Evolutionary conservation across 2,797 vertebrate genomes (phyloP), one percentile per base, ranked within the genome.

Genomic region (Lepidocolaptes lacrymiger): DNA sequence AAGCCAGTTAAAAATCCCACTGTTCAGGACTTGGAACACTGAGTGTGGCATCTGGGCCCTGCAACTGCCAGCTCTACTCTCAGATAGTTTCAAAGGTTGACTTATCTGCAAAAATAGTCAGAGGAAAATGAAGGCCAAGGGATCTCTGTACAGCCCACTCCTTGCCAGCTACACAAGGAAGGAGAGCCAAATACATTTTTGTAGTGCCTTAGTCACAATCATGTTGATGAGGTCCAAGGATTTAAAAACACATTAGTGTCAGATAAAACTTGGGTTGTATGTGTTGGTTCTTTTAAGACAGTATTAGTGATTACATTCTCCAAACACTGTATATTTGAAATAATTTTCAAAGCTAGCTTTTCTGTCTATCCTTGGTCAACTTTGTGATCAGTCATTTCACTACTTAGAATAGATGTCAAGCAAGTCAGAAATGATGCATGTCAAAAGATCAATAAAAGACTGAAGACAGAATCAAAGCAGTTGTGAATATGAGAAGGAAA

Each of bases 41-140:
- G 30, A 93, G 83, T 76, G 92, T 81, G 51, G 64, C 96, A 93
- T 97, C 92, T 97, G 95, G 78, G 72, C 63, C 71, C 44, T 48
- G 44, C 21, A 87, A 56, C 12, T 93, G 95, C 92, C 87, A 85
- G 46, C 66, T 95, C 91, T 82, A 4, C 48, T 95, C 59, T 91
- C 78, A 66, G 54, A 80, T 48, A 72, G 51, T 27, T 64, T 27
- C 75, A 71, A 79, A 83, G 67, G 28, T 77, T 95, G 95, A 91
- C 55, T 94, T 56, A 72, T 89, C 88, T 89, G 78, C 56, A 89
- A 76, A 73, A 97, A 85, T 0, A 75, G 52, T 39, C 77, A 81
- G 41, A 90, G 52, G 63, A 84, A 85, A 54, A 71, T 75, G 58
- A 80, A 88, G 85, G 54, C 69, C 78, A 76, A 59, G 24, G 39